Percentiles rank a stretch among this genome's conserved stretches.
phyloP scores from a whole-genome alignment of 2,888 invertebrate genomes.

The Acholoe squamosa region DNA sequence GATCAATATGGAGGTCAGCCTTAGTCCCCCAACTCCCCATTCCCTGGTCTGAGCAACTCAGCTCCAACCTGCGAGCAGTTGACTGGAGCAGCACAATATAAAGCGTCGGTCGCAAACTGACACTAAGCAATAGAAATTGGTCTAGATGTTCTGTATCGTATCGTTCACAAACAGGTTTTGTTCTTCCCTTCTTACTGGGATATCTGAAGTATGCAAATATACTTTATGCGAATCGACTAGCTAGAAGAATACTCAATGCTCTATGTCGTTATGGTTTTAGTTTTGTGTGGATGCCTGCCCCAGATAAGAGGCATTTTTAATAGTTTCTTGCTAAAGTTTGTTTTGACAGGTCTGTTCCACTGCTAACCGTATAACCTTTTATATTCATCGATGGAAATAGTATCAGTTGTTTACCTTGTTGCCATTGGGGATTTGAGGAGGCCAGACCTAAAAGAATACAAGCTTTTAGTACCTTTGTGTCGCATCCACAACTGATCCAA shows the following conservation, averaged over 20 bases:
- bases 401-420: constrained; percentile 55
- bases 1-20: constrained; percentile 54
- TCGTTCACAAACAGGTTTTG: not conserved
- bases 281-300: constrained; percentile 42
- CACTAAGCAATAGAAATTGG: constrained; percentile 40
- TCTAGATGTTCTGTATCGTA: constrained; percentile 26
- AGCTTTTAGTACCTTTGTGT: constrained; percentile 57
- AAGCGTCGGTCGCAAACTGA: constrained; percentile 39
- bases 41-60: not conserved
- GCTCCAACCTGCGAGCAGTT: constrained; percentile 6
- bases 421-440: constrained; percentile 57
- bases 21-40: not conserved
- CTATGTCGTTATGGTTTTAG: not conserved
- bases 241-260: not conserved
- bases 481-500: constrained; percentile 53
- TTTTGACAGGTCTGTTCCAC: constrained; percentile 44
- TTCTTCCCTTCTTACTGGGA: not conserved
- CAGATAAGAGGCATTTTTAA: not conserved
- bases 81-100: constrained; percentile 47
- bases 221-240: not conserved
- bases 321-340: not conserved
- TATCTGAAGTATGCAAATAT: not conserved
- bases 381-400: constrained; percentile 52
- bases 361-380: constrained; percentile 12
- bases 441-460: constrained; percentile 56